These are phyloP conservation scores for Pachyseris speciosa DNA, from an alignment of 64 coral and sea anemone genomes.

Conservation along the genomic window DNA sequence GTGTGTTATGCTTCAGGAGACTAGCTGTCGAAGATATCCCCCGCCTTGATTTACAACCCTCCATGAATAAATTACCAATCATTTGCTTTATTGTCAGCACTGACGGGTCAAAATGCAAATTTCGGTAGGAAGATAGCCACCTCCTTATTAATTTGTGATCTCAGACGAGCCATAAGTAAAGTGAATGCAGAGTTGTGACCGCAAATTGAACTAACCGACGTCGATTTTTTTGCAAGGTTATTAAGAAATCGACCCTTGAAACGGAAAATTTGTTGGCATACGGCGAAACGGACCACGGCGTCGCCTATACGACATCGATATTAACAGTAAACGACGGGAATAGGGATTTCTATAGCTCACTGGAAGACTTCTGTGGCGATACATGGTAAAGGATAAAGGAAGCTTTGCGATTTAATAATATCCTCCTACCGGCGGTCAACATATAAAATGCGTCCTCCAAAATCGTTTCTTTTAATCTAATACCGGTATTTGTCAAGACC, in stretches of 20 bases:
- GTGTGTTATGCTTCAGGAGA: no score
- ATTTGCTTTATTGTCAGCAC: not conserved
- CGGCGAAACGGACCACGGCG: not conserved
- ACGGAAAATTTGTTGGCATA: no score
- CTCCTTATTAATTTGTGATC: not conserved
- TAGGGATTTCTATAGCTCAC: no score
- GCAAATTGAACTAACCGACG: not conserved
- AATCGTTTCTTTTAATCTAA: not conserved
- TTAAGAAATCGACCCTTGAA: not conserved
- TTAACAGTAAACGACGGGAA: not conserved
- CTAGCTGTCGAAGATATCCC: no score
- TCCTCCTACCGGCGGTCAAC: not conserved
- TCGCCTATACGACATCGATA: not conserved
- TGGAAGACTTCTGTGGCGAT: not conserved
- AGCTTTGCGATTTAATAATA: not conserved
- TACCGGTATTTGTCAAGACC: not conserved
- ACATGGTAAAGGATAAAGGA: not conserved
- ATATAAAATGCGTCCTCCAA: not conserved
- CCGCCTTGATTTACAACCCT: no score
- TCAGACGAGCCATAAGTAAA: not conserved
- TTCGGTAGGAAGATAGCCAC: not conserved
- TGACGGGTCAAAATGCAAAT: constrained; percentile 42
- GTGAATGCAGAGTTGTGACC: not conserved
- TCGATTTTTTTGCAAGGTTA: not conserved
- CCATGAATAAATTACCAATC: constrained; percentile 16